A percentile compares a stretch with the other conserved stretches of the same genome.
Evolutionary conservation across 2,888 invertebrate species (phyloP).

Genomic region (Rhingia rostrata): DNA sequence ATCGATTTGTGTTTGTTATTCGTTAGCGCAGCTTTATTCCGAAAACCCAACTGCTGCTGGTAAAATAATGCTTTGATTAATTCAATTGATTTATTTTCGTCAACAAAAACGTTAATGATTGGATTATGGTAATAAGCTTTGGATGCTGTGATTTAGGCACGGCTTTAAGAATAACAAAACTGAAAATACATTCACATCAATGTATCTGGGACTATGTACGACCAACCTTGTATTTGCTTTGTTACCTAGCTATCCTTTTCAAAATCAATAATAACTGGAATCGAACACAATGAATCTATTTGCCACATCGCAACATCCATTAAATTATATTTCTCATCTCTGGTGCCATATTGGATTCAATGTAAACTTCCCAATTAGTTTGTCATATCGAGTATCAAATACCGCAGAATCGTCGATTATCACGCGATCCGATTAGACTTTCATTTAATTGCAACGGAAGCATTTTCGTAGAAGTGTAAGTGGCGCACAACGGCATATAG

Average conservation of each 20-base stretch:
- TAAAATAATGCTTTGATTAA: neutral
- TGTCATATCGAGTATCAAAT: conserved; percentile 42
- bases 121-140: neutral
- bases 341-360: conserved; percentile 19
- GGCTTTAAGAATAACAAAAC: neutral
- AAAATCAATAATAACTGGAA: neutral
- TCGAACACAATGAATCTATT: neutral
- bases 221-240: no score
- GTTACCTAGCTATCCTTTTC: neutral
- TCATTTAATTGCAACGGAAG: conserved; percentile 52
- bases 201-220: neutral
- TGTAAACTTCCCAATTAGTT: conserved; percentile 56
- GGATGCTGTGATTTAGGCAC: no score
- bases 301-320: no score
- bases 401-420: neutral
- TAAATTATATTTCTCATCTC: neutral
- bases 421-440: conserved; percentile 35
- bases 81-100: neutral
- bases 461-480: conserved; percentile 9
- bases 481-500: neutral
- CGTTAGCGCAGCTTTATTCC: neutral
- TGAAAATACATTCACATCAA: neutral
- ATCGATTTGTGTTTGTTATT: neutral
- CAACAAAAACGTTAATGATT: neutral
- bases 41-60: neutral